Evolutionary conservation across 2,888 invertebrate species (phyloP), one percentile per base, ranked within the genome.

Genomic region (Gastracanthus pulcherrimus): DNA sequence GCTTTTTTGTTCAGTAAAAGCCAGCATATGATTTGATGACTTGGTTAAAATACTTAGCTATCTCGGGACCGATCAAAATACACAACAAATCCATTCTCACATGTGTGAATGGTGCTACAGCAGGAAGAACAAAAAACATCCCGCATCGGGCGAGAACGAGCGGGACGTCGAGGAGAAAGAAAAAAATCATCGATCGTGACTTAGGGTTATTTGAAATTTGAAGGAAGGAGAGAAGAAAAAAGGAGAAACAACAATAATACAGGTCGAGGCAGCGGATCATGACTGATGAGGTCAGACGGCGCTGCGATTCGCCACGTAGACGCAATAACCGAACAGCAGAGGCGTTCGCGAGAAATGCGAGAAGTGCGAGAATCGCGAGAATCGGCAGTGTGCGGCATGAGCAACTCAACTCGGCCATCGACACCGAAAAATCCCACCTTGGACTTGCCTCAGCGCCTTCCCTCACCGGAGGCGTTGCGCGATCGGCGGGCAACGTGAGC

Each of bases 71-170:
- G 71, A 71, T 71, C 71, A 29, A 58, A 31, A 58, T 38, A 71
- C 71, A 71, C 71, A 72, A 60, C 60, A 72, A 72, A 72, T 72
- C 58, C 72, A 72, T 72, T 72, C 72, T 60, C 60, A 9, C 11
- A 41, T 38, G 31, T 60, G 60, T 60, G 41, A 72, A 72, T 9
- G 51, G 70, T 19, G 23, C 62, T 36, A 23, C 23, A 23, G 4
- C 23, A 41, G 29, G 7, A 41, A 41, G 36, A 16, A 38, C 38
- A 60, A 55, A 58, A 60, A 29, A 71, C 5, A n/a, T 11, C 58
- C 29, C 16, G 36, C 2, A 51, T n/a, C 11, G 26, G 1, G 41
- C 45, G 67, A 16, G 67, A 29, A 69, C 67, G 45, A 9, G 19
- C 67, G 23, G 41, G 66, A 38, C 41, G 23, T 66, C 41, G n/a